phyloP scores from a whole-genome alignment of 2,888 invertebrate species.

The Leptodirus hochenwartii region DNA sequence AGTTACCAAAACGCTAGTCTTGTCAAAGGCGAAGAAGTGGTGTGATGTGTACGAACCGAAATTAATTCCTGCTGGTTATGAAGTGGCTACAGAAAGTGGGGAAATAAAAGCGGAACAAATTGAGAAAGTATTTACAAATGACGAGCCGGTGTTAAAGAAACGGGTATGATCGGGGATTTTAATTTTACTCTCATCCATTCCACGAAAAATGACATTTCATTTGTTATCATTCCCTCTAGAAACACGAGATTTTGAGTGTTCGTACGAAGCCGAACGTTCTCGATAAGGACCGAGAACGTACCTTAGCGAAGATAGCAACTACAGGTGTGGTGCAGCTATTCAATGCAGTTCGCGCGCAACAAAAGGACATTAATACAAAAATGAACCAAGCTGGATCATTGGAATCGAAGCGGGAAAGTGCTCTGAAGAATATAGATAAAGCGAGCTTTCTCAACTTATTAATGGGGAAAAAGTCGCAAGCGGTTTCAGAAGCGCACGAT shows the following conservation, averaged over 20 bases:
- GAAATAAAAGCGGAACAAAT: slow-evolving; percentile 32
- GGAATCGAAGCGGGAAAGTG: slow-evolving; percentile 59
- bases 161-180: too few species aligned
- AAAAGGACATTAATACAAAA: slow-evolving; percentile 54
- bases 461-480: slow-evolving; percentile 46
- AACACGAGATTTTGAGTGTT: slow-evolving; percentile 41
- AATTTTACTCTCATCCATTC: slow-evolving; percentile 6
- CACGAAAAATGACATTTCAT: slow-evolving; percentile 5
- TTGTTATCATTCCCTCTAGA: slow-evolving; percentile 28
- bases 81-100: slow-evolving; percentile 37
- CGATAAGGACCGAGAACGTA: slow-evolving; percentile 60
- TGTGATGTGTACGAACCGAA: slow-evolving; percentile 30
- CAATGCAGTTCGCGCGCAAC: slow-evolving; percentile 76
- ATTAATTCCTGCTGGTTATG: slow-evolving; percentile 40
- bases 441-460: slow-evolving; percentile 58
- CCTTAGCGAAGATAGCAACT: slow-evolving; percentile 68
- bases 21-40: slow-evolving; percentile 64
- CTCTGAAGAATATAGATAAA: slow-evolving; percentile 57
- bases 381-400: slow-evolving; percentile 52
- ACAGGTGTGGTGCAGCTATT: slow-evolving; percentile 86
- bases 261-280: slow-evolving; percentile 57
- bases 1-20: slow-evolving; percentile 51
- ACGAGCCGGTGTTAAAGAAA: too few species aligned
- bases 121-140: slow-evolving; percentile 18
- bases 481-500: slow-evolving; percentile 27